Conservation (phyloP, 1,140 invertebrate genomes). For the Lethrus apterus region DNA sequence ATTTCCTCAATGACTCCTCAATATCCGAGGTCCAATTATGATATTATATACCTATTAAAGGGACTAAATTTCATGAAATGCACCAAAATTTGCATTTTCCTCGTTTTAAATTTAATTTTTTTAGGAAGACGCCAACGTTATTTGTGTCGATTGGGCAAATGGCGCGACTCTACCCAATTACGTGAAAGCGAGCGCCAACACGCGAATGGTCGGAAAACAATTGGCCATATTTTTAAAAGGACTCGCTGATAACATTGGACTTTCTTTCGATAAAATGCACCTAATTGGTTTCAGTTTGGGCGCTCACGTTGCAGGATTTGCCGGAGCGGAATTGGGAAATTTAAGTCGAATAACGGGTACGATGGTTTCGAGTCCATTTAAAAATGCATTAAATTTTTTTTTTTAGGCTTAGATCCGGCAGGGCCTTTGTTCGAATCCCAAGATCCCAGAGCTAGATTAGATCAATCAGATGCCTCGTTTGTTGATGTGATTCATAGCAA, state of each 20-base stretch:
- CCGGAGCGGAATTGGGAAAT: conserved; percentile 76
- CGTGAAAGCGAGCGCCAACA: conserved; percentile 87
- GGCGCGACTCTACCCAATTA: conserved; percentile 90
- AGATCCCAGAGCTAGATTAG: conserved; percentile 70
- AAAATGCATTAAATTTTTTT: neutral
- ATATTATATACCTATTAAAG: too few species aligned
- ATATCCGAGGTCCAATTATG: too few species aligned
- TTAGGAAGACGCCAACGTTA: conserved; percentile 80
- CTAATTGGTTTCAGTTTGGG: conserved; percentile 87
- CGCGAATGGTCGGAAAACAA: conserved; percentile 84
- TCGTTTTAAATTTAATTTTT: too few species aligned
- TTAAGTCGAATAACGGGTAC: conserved; percentile 78
- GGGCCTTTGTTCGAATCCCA: conserved; percentile 85
- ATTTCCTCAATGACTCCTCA: too few species aligned
- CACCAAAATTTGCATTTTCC: too few species aligned
- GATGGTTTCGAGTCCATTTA: neutral
- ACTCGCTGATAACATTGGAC: conserved; percentile 49
- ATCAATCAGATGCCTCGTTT: conserved; percentile 78
- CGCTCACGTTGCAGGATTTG: conserved; percentile 89
- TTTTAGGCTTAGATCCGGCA: conserved; percentile 76
- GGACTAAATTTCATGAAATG: too few species aligned
- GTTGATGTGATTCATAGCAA: conserved; percentile 95
- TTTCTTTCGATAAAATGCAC: conserved; percentile 65
- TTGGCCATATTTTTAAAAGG: conserved; percentile 66
- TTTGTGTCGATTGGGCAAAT: conserved; percentile 91